A percentile compares a stretch with the other conserved stretches of the same genome.
These are phyloP conservation scores for Accipiter cooperii DNA, from an alignment of 2,113 vertebrate genomes.

Conservation along the genomic window DNA sequence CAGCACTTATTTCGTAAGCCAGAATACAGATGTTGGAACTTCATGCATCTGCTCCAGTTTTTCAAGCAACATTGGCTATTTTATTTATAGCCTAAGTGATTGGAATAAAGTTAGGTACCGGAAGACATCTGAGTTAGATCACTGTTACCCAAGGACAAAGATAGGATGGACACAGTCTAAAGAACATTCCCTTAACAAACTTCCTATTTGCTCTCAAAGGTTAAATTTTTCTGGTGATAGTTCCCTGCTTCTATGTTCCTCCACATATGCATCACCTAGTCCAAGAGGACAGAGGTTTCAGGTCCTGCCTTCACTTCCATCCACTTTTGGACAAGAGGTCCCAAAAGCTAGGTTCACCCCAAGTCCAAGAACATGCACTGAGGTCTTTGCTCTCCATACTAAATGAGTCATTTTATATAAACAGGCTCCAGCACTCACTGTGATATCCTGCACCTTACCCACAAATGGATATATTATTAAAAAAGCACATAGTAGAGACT, in stretches of 20 bases:
- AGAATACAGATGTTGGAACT: neutral
- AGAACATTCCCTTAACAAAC: neutral
- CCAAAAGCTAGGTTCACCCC: neutral
- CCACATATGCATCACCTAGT: accelerated
- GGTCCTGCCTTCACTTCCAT: neutral
- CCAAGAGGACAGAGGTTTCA: neutral
- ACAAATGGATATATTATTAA: neutral
- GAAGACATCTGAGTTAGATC: neutral
- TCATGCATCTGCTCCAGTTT: neutral
- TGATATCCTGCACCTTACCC: neutral
- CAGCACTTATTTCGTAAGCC: neutral
- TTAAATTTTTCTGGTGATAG: neutral
- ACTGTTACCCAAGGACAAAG: neutral
- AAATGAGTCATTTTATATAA: neutral
- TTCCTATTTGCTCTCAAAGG: neutral
- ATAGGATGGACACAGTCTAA: neutral
- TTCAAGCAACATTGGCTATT: neutral
- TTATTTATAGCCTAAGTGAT: neutral
- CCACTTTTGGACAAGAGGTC: neutral
- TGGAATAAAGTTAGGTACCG: neutral
- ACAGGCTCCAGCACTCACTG: neutral
- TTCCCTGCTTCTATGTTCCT: neutral
- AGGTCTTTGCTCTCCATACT: neutral
- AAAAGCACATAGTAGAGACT: neutral
- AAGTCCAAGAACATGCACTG: accelerated